phyloP scores from a whole-genome alignment of 2,113 vertebrate species.

The Anolis carolinensis region DNA sequence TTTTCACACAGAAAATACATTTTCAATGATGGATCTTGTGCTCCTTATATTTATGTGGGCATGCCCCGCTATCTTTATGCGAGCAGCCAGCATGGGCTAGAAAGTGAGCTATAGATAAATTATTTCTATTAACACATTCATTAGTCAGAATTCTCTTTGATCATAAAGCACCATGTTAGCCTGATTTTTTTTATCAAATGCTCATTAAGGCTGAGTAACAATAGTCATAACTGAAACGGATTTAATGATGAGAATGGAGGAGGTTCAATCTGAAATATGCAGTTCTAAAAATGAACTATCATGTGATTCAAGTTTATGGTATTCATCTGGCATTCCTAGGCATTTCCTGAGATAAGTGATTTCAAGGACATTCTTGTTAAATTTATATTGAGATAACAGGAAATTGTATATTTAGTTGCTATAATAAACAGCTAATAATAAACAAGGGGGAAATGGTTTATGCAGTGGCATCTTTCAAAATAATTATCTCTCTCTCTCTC shows the following conservation, averaged over 20 bases:
- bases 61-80: conserved; percentile 16
- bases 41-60: background rate
- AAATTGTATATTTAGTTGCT: background rate
- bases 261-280: background rate
- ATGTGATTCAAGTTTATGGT: background rate
- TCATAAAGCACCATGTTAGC: conserved; percentile 6
- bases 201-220: background rate
- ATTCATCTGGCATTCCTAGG: background rate
- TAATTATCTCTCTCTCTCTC: too few species aligned
- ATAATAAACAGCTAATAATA: background rate
- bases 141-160: conserved; percentile 6
- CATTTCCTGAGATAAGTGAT: background rate
- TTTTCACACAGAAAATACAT: background rate
- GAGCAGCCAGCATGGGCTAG: background rate
- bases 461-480: too few species aligned
- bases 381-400: background rate
- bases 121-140: conserved; percentile 3
- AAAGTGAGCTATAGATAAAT: background rate
- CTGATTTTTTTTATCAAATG: conserved; percentile 21
- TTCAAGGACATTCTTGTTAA: background rate
- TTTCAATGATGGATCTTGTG: background rate
- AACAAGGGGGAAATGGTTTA: too few species aligned
- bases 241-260: background rate
- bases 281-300: background rate
- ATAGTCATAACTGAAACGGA: background rate